Evolutionary conservation across 1,140 invertebrate genomes (phyloP).

Genomic region (Drosophila bifasciata): DNA sequence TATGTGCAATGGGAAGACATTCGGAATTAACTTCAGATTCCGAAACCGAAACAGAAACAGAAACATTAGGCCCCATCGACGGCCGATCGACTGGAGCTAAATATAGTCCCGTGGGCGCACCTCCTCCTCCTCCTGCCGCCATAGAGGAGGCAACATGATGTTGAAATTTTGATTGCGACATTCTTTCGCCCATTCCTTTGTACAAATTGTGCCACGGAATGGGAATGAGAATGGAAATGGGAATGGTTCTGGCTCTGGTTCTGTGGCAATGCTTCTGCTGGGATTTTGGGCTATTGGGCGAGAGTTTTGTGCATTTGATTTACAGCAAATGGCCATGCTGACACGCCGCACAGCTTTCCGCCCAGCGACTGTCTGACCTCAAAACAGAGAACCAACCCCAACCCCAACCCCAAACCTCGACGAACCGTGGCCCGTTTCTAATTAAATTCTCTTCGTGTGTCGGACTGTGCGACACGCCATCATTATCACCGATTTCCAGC

Average conservation of each 20-base stretch:
- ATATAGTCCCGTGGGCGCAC: constrained; percentile 63
- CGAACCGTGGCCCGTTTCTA: constrained; percentile 37
- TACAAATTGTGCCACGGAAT: constrained; percentile 69
- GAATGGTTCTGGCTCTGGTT: constrained; percentile 1
- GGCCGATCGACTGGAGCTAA: constrained; percentile 62
- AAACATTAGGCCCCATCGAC: constrained; percentile 66
- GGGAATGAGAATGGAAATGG: constrained; percentile 26
- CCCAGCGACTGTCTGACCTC: constrained; percentile 69
- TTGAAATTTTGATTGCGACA: constrained; percentile 83
- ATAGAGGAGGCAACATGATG: constrained; percentile 58
- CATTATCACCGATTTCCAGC: constrained; percentile 36
- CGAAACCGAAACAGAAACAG: constrained; percentile 24
- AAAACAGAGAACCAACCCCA: constrained; percentile 38
- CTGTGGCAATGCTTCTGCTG: constrained; percentile 2
- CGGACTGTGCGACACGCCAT: constrained; percentile 62
- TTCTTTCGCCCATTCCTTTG: constrained; percentile 52
- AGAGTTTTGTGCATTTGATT: constrained; percentile 64
- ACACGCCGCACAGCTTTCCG: constrained; percentile 71
- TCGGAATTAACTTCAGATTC: constrained; percentile 27
- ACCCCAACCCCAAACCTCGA: not conserved
- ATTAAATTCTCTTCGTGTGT: constrained; percentile 61
- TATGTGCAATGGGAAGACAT: constrained; percentile 39
- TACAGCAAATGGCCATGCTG: constrained; percentile 76
- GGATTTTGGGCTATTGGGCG: constrained; percentile 35
- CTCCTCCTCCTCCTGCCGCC: constrained; percentile 12